Evolutionary conservation across 2,797 vertebrate genomes (phyloP).

Genomic region (Rhinoraja longicauda): DNA sequence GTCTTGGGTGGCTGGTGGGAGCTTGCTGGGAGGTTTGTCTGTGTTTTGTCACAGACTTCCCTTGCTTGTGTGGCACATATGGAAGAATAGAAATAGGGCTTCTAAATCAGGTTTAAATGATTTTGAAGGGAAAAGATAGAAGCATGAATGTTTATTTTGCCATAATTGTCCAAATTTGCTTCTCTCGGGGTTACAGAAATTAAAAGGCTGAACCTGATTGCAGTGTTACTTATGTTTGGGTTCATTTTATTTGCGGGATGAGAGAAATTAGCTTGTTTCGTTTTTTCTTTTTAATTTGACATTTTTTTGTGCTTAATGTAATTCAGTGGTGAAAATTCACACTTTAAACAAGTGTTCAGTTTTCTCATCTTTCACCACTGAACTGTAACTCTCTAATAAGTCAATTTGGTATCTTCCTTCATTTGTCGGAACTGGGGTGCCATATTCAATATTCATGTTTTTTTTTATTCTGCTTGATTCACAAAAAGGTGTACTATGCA

Average conservation of each 20-base stretch:
- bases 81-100: conserved; percentile 60
- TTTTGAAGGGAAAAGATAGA: conserved; percentile 54
- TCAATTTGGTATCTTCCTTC: neutral
- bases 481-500: neutral
- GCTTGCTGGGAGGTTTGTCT: conserved; percentile 89
- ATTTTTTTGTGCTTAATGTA: neutral
- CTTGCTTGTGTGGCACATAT: conserved; percentile 81
- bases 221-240: neutral
- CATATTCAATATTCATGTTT: neutral
- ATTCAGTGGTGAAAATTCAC: neutral
- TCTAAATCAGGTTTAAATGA: conserved; percentile 58
- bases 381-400: neutral
- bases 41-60: conserved; percentile 87
- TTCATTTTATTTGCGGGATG: neutral
- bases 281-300: neutral
- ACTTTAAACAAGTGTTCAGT: neutral
- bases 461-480: conserved; percentile 2
- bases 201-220: conserved; percentile 2
- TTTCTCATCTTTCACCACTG: neutral
- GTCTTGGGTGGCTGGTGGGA: conserved; percentile 85
- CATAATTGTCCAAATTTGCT: neutral
- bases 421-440: neutral
- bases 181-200: conserved; percentile 1
- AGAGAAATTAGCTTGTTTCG: neutral
- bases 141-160: conserved; percentile 38